Evolutionary conservation across 2,797 vertebrate genomes (phyloP), one percentile per base, ranked within the genome.

Genomic region (Ctenopoma multispine): DNA sequence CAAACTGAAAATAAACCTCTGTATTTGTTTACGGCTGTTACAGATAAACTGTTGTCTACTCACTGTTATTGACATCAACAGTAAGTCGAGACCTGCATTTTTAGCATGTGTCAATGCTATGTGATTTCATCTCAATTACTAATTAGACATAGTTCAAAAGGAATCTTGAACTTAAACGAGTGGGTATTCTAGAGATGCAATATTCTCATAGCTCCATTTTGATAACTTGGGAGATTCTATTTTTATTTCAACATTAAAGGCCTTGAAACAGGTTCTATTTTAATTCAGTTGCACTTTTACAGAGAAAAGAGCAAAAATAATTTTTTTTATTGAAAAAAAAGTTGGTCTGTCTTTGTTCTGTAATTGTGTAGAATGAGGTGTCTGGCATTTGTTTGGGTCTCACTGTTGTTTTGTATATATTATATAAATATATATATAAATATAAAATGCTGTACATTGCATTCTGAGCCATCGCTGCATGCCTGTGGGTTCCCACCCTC

Each of bases 401-500:
- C 96, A 95, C 93, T 93, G 95, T 96, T 96, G 92, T 95, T 97
- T 97, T 98, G 95, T 99, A 97, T 96, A 98, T 97, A 92, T 88
- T 66, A 77, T 92, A 92, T 92, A 92, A 92, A 92, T 92, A 92
- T 92, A 89, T 87, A 91, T 92, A 92, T 92, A 93, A 90, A 92
- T 93, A 93, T 92, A 95, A 93, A 94, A 97, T 94, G 96, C 95
- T 97, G 96, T 97, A 97, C 96, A 98, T 97, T 97, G 97, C 96
- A 96, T 97, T 98, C 96, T 95, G 96, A 96, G 94, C 95, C 94
- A 95, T 98, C 91, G 95, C 95, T 97, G 97, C 96, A 96, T 95
- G 96, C 94, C 93, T 92, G 93, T 93, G 93, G 94, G 94, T 93
- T 92, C 90, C 79, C 80, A 94, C 93, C 93, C 81, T 91, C 90